These are phyloP conservation scores for Holothuria glaberrima DNA, from an alignment of 35 echinoderm and acorn worm species.

Conservation along the genomic window DNA sequence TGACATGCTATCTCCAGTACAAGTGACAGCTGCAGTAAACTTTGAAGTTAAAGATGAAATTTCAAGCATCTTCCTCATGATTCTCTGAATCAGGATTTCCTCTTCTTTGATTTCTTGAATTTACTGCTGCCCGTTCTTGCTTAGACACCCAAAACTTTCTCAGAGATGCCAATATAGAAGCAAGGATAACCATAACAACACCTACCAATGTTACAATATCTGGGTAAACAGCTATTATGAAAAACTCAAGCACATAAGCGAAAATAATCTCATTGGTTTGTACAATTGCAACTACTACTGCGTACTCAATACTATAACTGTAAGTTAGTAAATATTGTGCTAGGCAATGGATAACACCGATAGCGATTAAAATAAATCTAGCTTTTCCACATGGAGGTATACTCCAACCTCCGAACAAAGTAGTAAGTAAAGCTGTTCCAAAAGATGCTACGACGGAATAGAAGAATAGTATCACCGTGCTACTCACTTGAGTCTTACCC, in stretches of 20 bases:
- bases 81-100: no score
- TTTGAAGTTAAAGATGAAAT: no score
- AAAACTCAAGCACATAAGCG: slow-evolving; percentile 13
- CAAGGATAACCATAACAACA: background rate
- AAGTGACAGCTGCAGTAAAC: no score
- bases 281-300: slow-evolving; percentile 5
- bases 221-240: background rate
- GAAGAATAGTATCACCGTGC: background rate
- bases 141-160: background rate
- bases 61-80: no score
- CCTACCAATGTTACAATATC: background rate
- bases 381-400: slow-evolving; percentile 1
- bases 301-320: slow-evolving; percentile 12
- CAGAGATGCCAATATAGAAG: slow-evolving; percentile 20
- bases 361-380: background rate
- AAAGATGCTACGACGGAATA: background rate
- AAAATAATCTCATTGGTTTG: slow-evolving; percentile 9
- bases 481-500: background rate
- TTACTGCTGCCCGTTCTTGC: background rate
- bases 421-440: background rate
- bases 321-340: slow-evolving; percentile 32
- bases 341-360: slow-evolving; percentile 2
- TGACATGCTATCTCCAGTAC: no score
- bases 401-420: background rate
- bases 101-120: no score